A percentile compares a stretch with the other conserved stretches of the same genome.
These are phyloP conservation scores for Amorpha juglandis DNA, from an alignment of 2,888 invertebrate genomes.

Conservation along the genomic window DNA sequence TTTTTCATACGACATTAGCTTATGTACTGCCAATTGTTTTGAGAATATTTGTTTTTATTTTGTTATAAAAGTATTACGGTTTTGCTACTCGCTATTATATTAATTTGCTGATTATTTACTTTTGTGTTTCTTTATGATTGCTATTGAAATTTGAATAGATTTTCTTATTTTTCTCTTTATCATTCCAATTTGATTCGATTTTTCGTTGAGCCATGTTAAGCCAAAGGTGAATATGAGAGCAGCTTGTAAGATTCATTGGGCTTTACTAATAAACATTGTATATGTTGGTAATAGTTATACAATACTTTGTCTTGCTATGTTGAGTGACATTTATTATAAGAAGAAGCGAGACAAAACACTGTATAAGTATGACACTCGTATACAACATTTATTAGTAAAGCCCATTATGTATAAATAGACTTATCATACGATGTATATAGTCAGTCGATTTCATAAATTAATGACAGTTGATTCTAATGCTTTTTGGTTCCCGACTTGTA, in stretches of 20 bases:
- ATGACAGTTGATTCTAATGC: background rate
- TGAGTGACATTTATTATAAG: no score
- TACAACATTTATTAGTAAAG: no score
- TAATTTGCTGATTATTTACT: background rate
- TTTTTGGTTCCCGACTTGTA: background rate
- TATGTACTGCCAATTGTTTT: background rate
- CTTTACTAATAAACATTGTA: no score
- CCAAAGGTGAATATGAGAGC: constrained; percentile 10
- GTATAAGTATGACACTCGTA: no score
- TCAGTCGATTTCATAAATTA: background rate
- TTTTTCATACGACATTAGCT: background rate
- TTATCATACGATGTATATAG: constrained; percentile 1
- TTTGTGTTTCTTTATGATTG: background rate
- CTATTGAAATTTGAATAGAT: background rate
- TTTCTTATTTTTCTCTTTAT: background rate
- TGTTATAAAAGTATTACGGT: background rate
- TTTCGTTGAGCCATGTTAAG: constrained; percentile 13
- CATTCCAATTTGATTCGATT: constrained; percentile 19
- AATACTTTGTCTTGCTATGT: no score
- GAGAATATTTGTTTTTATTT: background rate
- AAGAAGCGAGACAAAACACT: no score
- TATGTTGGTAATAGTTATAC: no score
- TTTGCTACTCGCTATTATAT: background rate
- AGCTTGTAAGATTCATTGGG: background rate
- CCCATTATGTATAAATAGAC: background rate